Evolutionary conservation across 2,888 invertebrate species (phyloP), one percentile per base, ranked within the genome.

Genomic region (Amaurobius ferox): DNA sequence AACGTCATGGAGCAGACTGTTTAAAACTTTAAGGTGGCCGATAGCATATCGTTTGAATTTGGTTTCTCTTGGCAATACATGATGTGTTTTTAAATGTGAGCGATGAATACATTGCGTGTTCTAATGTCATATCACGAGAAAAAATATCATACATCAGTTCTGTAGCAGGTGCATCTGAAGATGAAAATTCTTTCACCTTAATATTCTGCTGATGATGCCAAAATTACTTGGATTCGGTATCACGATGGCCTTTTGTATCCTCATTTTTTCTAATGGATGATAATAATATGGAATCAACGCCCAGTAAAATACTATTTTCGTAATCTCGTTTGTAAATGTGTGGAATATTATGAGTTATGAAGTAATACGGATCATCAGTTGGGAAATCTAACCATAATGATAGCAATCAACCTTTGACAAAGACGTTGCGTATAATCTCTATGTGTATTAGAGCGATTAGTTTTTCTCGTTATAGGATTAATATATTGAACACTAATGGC

Each of bases 271-370:
- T 73, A 73, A 73, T 73, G 67, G 55, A 67, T 32, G 62, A 30
- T 79, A 73, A 80, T 80, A 67, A 80, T 39, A 80, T 55, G 30
- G 66, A 73, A 67, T 61, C 16, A 29, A 29, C 28, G n/a, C 6
- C 19, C 2, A 23, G 23, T 1, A 2, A 23, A 19, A 55, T 6
- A 2, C 1, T 1, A 55, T 1, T 9, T 2, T 2, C 44, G 19
- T 28, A 62, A 29, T 30, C 40, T 62, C 70, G 29, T 66, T 16
- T 6, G 29, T 48, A 72, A 66, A 66, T 29, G 72, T 35, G 35
- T 9, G 35, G 35, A n/a, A n/a, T 35, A 35, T 35, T 9, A 35
- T 5, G 6, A 9, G 35, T 35, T n/a, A n/a, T n/a, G n/a, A 9
- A 35, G 9, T 35, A 35, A 35, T 7, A 16, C 16, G 44, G 6